Base-by-base conservation (phyloP, 2,113 vertebrate genomes). In the Anoura caudifer region DNA sequence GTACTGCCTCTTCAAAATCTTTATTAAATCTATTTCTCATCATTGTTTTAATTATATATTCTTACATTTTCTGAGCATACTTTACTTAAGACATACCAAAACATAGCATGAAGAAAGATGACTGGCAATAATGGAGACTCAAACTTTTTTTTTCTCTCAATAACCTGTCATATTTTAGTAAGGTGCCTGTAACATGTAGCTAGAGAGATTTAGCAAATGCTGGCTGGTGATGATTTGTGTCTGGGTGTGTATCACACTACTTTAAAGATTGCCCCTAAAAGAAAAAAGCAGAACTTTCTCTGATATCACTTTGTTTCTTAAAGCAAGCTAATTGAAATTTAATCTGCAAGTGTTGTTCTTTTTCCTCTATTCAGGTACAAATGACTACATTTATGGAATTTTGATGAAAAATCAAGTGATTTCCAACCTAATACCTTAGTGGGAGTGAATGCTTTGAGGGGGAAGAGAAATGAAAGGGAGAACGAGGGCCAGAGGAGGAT, bases 41-140 rank as follows among this genome's bases (percentile, higher is more conserved):
- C 20, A 80, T 88, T 91, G 10, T 77, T 83, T 92, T 77, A 70
- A 80, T 85, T 63, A 31, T 79, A n/a, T 54, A 36, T 72, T 80
- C 87, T 22, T 87, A 61, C 15, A 52, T 65, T 54, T 82, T 82
- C 56, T 90, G 1, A 79, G 70, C 14, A 10, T 70, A 54, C 28
- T 82, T 92, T 80, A 69, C 5, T 67, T 70, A 61, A 84, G 63
- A 59, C 12, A 90, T 92, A 20, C 16, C 38, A 36, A 85, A 94
- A 43, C 41, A 33, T 63, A 63, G 11, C 54, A 38, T 80, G 73
- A 89, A 91, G 15, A 76, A 75, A 90, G 63, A 50, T 75, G 47
- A 33, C 1, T 91, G 63, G n/a, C 19, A 56, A 4, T 13, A 87
- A 56, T 4, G 16, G 45, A 79, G n/a, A 77, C 47, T 9, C 3